Conservation (phyloP, 2,113 vertebrate genomes). For the Ursus arctos region DNA sequence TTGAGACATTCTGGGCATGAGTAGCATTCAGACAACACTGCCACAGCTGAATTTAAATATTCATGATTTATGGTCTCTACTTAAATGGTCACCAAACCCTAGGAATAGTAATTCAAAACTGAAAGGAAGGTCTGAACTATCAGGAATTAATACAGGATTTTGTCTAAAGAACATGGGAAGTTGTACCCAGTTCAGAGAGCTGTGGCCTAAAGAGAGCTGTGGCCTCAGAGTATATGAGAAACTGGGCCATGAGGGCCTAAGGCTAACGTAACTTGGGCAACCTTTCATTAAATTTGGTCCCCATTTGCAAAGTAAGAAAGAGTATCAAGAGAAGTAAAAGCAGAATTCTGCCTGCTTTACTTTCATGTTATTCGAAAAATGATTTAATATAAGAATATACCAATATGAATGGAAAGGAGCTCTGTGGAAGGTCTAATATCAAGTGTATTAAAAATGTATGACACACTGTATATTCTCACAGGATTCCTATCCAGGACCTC, state of each 20-base stretch:
- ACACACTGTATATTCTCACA: slow-evolving; percentile 66
- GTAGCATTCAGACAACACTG: background rate
- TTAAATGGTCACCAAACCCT: background rate
- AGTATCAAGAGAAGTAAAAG: background rate
- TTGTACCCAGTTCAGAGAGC: background rate
- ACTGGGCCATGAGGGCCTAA: background rate
- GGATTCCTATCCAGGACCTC: slow-evolving; percentile 19
- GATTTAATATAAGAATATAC: slow-evolving; percentile 66
- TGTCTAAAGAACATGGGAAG: background rate
- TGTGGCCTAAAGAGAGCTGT: background rate
- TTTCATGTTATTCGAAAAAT: slow-evolving; percentile 64
- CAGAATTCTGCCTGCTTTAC: slow-evolving; percentile 10
- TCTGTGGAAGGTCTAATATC: slow-evolving; percentile 30
- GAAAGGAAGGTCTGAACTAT: background rate
- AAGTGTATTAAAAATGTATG: slow-evolving; percentile 75
- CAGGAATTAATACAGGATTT: background rate
- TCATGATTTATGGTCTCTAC: background rate
- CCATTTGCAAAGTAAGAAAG: slow-evolving; percentile 10
- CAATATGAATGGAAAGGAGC: slow-evolving; percentile 25
- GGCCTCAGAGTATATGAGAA: background rate
- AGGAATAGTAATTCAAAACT: background rate
- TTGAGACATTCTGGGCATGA: background rate
- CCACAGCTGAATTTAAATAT: background rate
- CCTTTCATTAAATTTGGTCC: background rate
- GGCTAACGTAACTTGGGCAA: background rate